Conservation (phyloP, 1,140 invertebrate species). For the Drosophila baimaii region DNA sequence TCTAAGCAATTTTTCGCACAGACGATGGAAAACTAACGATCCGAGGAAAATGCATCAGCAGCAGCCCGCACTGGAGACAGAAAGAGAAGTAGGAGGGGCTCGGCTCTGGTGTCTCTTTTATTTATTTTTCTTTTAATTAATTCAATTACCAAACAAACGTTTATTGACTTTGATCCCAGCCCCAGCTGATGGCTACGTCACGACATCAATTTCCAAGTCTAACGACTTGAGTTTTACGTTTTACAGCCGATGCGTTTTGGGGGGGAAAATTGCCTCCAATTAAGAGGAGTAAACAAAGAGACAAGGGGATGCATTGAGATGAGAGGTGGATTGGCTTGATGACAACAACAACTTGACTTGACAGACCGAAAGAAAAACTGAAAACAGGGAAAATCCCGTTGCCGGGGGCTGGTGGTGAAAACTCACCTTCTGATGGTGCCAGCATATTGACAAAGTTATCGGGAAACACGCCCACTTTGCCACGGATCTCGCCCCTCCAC, state of each 20-base stretch:
- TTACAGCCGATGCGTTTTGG: conserved; percentile 41
- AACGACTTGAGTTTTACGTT: conserved; percentile 44
- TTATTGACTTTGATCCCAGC: conserved; percentile 62
- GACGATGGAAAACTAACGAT: conserved; percentile 35
- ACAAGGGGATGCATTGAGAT: conserved; percentile 39
- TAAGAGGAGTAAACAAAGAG: conserved; percentile 26
- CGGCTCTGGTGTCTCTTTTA: conserved; percentile 14
- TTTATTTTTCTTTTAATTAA: conserved; percentile 54
- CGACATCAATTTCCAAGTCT: conserved; percentile 38
- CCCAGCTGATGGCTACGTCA: conserved; percentile 41
- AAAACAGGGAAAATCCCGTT: neutral
- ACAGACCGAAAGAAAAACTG: conserved; percentile 49
- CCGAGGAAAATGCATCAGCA: conserved; percentile 14
- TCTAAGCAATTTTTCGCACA: conserved; percentile 27
- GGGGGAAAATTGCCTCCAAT: conserved; percentile 62
- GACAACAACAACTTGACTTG: conserved; percentile 62
- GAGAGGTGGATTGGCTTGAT: conserved; percentile 37
- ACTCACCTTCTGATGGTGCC: conserved; percentile 84
- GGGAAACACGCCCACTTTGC: conserved; percentile 96
- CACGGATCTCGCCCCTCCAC: conserved; percentile 97
- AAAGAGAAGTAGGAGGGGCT: conserved; percentile 7
- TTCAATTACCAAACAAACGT: conserved; percentile 71
- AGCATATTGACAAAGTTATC: conserved; percentile 96
- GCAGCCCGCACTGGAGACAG: neutral
- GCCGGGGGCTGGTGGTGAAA: neutral